phyloP scores from a whole-genome alignment of 2,888 invertebrate species.

The Volucella bombylans region DNA sequence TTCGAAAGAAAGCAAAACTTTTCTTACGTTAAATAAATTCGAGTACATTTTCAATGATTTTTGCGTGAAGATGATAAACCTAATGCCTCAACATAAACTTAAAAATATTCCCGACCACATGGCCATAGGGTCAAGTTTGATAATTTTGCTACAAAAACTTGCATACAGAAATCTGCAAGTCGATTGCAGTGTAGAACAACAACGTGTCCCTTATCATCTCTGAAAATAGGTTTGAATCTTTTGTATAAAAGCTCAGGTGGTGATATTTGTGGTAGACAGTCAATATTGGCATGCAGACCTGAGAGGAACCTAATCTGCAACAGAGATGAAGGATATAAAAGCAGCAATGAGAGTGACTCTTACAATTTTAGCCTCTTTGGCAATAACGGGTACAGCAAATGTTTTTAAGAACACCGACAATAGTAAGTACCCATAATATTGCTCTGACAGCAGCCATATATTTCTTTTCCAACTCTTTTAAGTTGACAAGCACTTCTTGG shows the following conservation, averaged over 20 bases:
- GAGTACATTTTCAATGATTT: too few species aligned
- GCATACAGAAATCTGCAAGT: constrained; percentile 27
- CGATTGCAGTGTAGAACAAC: constrained; percentile 24
- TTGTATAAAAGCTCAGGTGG: constrained; percentile 41
- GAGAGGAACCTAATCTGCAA: constrained; percentile 74
- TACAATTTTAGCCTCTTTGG: constrained; percentile 78
- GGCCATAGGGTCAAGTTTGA: constrained; percentile 17
- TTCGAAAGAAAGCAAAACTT: too few species aligned
- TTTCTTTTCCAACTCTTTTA: not conserved
- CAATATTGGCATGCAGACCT: constrained; percentile 37
- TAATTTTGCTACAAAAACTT: not conserved
- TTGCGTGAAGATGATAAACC: too few species aligned
- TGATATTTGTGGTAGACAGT: constrained; percentile 34
- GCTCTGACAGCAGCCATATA: not conserved
- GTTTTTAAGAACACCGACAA: constrained; percentile 57
- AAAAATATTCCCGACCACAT: constrained; percentile 28
- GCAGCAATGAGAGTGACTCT: constrained; percentile 78
- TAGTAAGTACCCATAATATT: constrained; percentile 20
- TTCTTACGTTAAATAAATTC: too few species aligned
- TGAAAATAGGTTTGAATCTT: constrained; percentile 22
- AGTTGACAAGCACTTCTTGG: constrained; percentile 77
- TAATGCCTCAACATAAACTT: constrained; percentile 11
- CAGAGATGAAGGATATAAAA: constrained; percentile 29
- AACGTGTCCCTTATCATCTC: constrained; percentile 45
- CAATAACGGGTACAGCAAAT: constrained; percentile 77